Evolutionary conservation across 2,888 invertebrate species (phyloP), one percentile per base, ranked within the genome.

Genomic region (Raillietiella orientalis): DNA sequence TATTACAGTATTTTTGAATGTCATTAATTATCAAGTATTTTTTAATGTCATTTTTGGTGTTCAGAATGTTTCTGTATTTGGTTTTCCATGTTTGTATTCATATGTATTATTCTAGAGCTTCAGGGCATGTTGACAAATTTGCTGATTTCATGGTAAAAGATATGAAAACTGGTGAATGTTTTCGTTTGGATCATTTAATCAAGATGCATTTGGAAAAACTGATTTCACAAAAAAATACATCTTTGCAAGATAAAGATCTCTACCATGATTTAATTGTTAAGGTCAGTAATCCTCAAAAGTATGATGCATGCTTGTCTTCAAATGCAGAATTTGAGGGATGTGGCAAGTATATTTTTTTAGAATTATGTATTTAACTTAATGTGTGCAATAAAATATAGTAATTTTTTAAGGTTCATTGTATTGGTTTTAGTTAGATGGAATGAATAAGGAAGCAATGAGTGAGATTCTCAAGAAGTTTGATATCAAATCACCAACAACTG

Each of bases 61-160:
- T 9, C 6, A 22, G 22, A 11, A 6, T 12, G 11, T 5, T 22
- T 22, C 5, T 13, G 6, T 24, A 19, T 19, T 19, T 19, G 8
- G 19, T 6, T 6, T 19, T 19, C n/a, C 19, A 19, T 19, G 19
- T 6, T 8, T n/a, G 19, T 19, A 19, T n/a, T n/a, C n/a, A n/a
- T n/a, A n/a, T n/a, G n/a, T n/a, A n/a, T n/a, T 23, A 14, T 44
- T 46, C 28, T 41, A 64, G 63, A 43, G 87, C 96, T 11, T 96
- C 93, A 4, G 96, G 96, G 0, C 96, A 99, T 49, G 93, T 96
- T 1, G 96, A 96, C 40, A 59, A 93, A 29, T 99, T 99, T 55
- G 87, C 93, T 24, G 96, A 99, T 53, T 61, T 82, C 30, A 99
- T 99, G 96, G 90, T 93, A 1, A 99, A 96, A 46, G 96, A 99